Percentiles rank a stretch among this genome's conserved stretches.
Conservation (phyloP, 2,888 invertebrate genomes). For the Anoplius nigerrimus region DNA sequence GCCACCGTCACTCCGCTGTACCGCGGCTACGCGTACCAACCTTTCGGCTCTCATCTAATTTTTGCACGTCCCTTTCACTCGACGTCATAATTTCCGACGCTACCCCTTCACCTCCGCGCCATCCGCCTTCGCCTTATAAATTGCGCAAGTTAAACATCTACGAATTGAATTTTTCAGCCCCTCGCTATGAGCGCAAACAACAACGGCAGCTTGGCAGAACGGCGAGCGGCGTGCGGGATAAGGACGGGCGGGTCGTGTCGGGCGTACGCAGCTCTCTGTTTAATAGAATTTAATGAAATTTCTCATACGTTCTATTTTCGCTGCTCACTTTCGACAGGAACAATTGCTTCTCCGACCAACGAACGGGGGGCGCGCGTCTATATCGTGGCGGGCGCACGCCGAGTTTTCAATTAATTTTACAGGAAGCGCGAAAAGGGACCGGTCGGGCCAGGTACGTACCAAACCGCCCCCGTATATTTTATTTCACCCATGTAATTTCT, state of each 20-base stretch:
- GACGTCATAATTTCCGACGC: too few species aligned
- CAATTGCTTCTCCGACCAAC: neutral
- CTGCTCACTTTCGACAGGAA: neutral
- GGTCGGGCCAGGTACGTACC: neutral
- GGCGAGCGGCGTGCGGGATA: too few species aligned
- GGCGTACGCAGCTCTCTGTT: neutral
- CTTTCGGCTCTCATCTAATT: too few species aligned
- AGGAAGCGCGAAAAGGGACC: neutral
- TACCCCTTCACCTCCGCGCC: too few species aligned
- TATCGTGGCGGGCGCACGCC: neutral
- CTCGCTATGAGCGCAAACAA: neutral
- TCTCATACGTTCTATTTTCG: constrained; percentile 3
- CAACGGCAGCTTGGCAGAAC: too few species aligned
- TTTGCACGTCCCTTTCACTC: too few species aligned
- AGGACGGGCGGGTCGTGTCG: too few species aligned
- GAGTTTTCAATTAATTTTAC: constrained; percentile 3
- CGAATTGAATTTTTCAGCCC: too few species aligned
- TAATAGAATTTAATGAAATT: constrained; percentile 7
- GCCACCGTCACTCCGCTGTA: too few species aligned
- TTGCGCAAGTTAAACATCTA: neutral
- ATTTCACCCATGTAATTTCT: too few species aligned
- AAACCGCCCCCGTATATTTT: neutral
- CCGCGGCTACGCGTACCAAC: too few species aligned
- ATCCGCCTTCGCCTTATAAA: too few species aligned
- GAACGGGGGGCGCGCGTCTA: neutral